Conservation (phyloP, 2,888 invertebrate species). For the Drepana falcataria region DNA sequence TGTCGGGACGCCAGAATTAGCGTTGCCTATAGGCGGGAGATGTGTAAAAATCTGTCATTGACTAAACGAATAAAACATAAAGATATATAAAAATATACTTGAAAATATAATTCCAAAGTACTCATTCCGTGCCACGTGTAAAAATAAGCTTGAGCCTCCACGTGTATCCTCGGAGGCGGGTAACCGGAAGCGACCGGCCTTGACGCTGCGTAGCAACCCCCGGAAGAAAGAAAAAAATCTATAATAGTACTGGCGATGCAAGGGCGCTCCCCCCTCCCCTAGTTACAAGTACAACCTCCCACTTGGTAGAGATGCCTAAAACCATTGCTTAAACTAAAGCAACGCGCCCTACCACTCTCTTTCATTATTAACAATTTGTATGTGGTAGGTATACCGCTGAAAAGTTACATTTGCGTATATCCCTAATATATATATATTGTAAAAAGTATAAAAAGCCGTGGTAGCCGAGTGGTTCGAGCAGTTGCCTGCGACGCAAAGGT, state of each 20-base stretch:
- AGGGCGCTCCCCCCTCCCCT: conserved; percentile 34
- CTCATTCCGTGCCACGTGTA: not conserved
- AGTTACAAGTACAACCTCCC: not conserved
- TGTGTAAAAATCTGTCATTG: too few relatives aligned
- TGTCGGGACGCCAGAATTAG: too few relatives aligned
- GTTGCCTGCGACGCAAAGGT: too few relatives aligned
- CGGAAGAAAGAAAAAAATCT: conserved; percentile 62
- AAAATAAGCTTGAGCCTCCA: conserved; percentile 33
- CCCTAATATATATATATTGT: too few relatives aligned
- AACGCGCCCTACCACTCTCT: not conserved
- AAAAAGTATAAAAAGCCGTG: too few relatives aligned
- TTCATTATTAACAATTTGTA: too few relatives aligned
- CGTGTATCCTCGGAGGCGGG: conserved; percentile 41
- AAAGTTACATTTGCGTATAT: too few relatives aligned
- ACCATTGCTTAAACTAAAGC: not conserved
- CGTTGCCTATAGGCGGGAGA: too few relatives aligned
- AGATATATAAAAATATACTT: not conserved
- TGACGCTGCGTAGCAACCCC: conserved; percentile 59
- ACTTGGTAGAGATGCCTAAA: not conserved
- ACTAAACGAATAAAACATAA: too few relatives aligned
- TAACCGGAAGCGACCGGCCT: conserved; percentile 59
- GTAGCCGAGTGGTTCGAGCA: too few relatives aligned
- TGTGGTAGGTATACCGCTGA: too few relatives aligned
- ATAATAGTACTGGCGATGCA: conserved; percentile 51
- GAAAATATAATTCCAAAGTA: not conserved